phyloP scores from a whole-genome alignment of 92 coral and sea anemone genomes.

The Actinernus sp. region DNA sequence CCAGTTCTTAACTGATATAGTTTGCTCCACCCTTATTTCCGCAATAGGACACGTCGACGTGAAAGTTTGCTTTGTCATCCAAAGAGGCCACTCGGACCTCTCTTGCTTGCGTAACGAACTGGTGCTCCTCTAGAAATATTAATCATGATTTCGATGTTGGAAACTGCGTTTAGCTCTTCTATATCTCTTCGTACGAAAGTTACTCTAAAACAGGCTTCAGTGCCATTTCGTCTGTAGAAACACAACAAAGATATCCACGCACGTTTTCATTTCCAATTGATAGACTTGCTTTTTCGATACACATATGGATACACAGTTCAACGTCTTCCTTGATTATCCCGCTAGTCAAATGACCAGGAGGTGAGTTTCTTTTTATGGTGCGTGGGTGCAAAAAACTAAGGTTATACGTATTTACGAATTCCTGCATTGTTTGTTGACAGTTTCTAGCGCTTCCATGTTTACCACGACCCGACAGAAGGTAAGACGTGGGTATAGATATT shows the following conservation, averaged over 20 bases:
- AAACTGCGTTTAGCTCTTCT: too few species aligned
- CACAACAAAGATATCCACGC: slow-evolving; percentile 39
- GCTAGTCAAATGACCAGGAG: slow-evolving; percentile 50
- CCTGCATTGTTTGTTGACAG: slow-evolving; percentile 23
- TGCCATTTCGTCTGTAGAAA: slow-evolving; percentile 63
- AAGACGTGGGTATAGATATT: too few species aligned
- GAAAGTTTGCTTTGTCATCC: slow-evolving; percentile 30
- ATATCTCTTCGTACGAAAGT: slow-evolving; percentile 28
- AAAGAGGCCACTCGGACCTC: slow-evolving; percentile 48
- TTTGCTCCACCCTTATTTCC: slow-evolving; percentile 48
- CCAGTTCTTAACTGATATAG: slow-evolving; percentile 42
- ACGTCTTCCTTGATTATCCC: slow-evolving; percentile 47
- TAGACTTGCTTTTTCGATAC: slow-evolving; percentile 28
- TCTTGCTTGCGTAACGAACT: slow-evolving; percentile 41
- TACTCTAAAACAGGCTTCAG: slow-evolving; percentile 44
- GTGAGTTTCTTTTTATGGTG: slow-evolving; percentile 28
- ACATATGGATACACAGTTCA: slow-evolving; percentile 45
- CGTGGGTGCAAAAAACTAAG: slow-evolving; percentile 49
- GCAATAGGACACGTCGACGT: slow-evolving; percentile 35
- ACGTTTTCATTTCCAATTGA: slow-evolving; percentile 20
- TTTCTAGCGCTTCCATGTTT: slow-evolving; percentile 39
- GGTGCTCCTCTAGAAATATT: slow-evolving; percentile 17
- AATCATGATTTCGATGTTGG: slow-evolving; percentile 9
- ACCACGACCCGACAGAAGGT: slow-evolving; percentile 55
- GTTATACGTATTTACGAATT: slow-evolving; percentile 37